Base-by-base conservation (phyloP, 2,113 vertebrate species). In the Myotis davidii region DNA sequence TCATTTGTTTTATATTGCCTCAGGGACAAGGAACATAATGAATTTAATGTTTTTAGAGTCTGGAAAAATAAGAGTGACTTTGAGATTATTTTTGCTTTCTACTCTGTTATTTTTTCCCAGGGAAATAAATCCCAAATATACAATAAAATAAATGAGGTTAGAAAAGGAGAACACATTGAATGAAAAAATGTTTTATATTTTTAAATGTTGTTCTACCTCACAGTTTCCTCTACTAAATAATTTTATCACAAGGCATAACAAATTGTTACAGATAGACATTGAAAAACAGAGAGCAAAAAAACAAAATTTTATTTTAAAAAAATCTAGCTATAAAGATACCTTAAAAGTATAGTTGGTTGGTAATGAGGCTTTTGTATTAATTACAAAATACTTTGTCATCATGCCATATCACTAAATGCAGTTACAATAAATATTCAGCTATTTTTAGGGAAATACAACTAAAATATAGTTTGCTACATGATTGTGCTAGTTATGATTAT, bases 31-130 rank as follows among this genome's bases (percentile, higher is more conserved):
- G 61, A 76, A 45, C 64, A 86, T 27, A 39, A 83, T 91, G 32
- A 76, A 7, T 69, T 87, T 56, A 92, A 74, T 67, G 34, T 10
- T 76, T 85, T 50, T 79, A 85, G 12, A 7, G 17, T 27, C 72
- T 90, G 23, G 48, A 88, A 88, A 95, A 88, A 94, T 91, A 56
- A 90, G 27, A 88, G 45, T 90, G 39, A 88, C 85, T 91, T 88
- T 85, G n/a, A 88, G 45, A 27, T 87, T 88, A 34, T 48, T 92
- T 94, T 73, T 77, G 64, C 37, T 92, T 84, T 79, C 16, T 87
- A 5, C 12, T 88, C 2, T 59, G 14, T 50, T 86, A 69, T 93
- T 76, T 39, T 74, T 91, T 32, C 25, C 20, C 27, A 17, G 70
- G 23, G 14, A 37, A 77, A 20, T 79, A 85, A 90, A 79, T 90